Base-by-base conservation (phyloP, 2,113 vertebrate genomes). In the Arizona elegans region DNA sequence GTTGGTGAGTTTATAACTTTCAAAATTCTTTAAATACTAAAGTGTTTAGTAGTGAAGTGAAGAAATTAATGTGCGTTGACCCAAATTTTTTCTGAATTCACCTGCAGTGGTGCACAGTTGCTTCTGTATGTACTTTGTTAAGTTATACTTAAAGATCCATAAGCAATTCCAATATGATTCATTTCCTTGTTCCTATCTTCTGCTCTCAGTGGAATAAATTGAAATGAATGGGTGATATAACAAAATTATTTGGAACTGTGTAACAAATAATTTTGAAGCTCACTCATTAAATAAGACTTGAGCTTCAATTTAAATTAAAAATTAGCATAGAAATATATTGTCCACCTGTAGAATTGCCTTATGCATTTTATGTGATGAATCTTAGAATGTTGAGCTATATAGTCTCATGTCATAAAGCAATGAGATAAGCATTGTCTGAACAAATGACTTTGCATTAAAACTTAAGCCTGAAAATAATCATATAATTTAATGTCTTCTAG, bases 1-100 rank as follows among this genome's bases (percentile, higher is more conserved):
- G 99, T 99, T 85, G 98, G 99, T 99, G 92, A 98, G 99, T 98
- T 15, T 92, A 12, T 26, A 62, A 75, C 81, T 21, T 87, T 87
- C 1, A 59, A 19, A 81, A 2, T 23, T 8, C 5, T 70, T 43
- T 55, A 86, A 5, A 26, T 87, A 19, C 17, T 70, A 12, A 81
- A 38, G 38, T 38, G 38, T 38, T 38, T 38, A 33, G 33, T 33
- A 53, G 1, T 52, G 11, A 59, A 85, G 33, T 6, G 26, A 75
- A 53, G 23, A 81, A 55, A 75, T 56, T 13, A 5, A 87, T 89
- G 2, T 38, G 47, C 13, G 62, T 52, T 55, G 58, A 88, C 7
- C 19, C 86, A 89, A 53, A 56, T 55, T 54, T 75, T 12, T 54
- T 15, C 11, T 13, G 52, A 54, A 38, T 53, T 92, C 50, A 50